phyloP scores from a whole-genome alignment of 2,888 invertebrate species.

The Andrena praecox region DNA sequence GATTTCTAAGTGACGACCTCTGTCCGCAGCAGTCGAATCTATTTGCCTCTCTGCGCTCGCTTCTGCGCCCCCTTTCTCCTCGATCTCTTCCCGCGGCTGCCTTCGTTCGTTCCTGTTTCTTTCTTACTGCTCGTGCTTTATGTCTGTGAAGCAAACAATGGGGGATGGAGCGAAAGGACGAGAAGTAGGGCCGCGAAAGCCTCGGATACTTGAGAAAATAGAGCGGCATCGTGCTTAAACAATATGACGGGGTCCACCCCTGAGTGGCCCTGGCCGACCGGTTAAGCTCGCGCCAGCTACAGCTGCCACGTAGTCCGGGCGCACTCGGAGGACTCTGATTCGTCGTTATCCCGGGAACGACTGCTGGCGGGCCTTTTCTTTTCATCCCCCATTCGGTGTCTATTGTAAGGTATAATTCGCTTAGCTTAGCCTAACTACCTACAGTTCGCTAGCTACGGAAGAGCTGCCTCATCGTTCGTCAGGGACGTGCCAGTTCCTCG shows the following conservation, averaged over 20 bases:
- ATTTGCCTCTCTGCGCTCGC: neutral
- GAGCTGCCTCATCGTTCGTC: slow-evolving; percentile 46
- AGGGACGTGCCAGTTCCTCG: slow-evolving; percentile 62
- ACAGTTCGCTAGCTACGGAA: slow-evolving; percentile 59
- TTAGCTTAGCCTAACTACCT: slow-evolving; percentile 45
- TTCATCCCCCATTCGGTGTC: neutral
- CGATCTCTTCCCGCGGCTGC: no score
- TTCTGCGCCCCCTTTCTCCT: no score
- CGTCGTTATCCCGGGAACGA: neutral
- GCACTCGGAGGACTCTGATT: neutral
- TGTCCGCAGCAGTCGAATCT: neutral
- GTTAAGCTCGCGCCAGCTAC: neutral
- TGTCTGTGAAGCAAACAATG: neutral
- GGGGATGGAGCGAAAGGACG: no score
- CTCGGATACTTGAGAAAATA: neutral
- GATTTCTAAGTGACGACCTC: no score
- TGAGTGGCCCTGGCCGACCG: neutral
- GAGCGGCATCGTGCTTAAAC: neutral
- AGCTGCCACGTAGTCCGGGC: neutral
- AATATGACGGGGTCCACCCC: neutral
- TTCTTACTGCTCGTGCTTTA: neutral
- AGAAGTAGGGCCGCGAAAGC: neutral
- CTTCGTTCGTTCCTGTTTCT: neutral
- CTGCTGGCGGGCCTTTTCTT: neutral
- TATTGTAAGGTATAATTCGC: slow-evolving; percentile 35